Conservation (phyloP, 2,888 invertebrate species). For the Lithosia quadra region DNA sequence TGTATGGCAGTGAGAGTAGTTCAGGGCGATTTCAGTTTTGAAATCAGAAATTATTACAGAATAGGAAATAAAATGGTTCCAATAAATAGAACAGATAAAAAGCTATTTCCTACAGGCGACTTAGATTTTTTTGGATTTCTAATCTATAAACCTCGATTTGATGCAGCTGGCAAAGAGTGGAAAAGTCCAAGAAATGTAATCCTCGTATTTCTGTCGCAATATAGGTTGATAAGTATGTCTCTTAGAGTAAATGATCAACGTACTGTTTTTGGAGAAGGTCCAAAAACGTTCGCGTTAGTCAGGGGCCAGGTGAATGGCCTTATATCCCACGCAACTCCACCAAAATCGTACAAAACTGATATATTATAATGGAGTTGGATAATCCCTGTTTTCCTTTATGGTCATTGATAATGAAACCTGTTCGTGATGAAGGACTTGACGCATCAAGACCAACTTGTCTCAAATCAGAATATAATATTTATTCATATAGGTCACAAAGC, state of each 20-base stretch:
- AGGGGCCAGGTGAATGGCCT: slow-evolving; percentile 77
- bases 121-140: background rate
- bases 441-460: slow-evolving; percentile 50
- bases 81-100: background rate
- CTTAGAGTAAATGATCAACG: slow-evolving; percentile 50
- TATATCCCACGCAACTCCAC: slow-evolving; percentile 70
- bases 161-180: slow-evolving; percentile 19
- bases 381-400: slow-evolving; percentile 59
- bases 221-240: slow-evolving; percentile 36
- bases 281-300: slow-evolving; percentile 70
- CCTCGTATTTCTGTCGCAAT: slow-evolving; percentile 30
- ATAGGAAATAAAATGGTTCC: background rate
- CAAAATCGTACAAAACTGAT: slow-evolving; percentile 52
- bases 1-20: slow-evolving; percentile 25
- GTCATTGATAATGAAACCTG: slow-evolving; percentile 59
- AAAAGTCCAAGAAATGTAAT: slow-evolving; percentile 26
- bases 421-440: slow-evolving; percentile 58
- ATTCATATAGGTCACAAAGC: too few relatives aligned
- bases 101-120: background rate
- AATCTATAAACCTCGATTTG: background rate
- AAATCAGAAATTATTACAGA: background rate
- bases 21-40: background rate
- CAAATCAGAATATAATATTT: too few relatives aligned
- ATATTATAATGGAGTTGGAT: slow-evolving; percentile 56
- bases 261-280: slow-evolving; percentile 76